phyloP scores from a whole-genome alignment of 1,140 invertebrate species.

The Dysdera silvatica region DNA sequence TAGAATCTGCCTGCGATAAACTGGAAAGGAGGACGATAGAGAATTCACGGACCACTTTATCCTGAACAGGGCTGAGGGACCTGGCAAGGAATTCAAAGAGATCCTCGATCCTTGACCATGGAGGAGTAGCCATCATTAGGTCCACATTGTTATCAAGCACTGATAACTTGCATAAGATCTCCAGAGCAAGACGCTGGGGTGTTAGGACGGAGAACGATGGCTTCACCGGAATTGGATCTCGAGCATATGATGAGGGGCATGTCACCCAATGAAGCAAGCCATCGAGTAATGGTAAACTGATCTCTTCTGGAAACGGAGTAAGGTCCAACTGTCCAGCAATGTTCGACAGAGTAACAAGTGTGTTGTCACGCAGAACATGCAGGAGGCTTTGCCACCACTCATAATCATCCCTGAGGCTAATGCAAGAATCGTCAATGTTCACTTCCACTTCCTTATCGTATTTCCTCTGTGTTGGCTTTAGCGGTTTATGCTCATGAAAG shows the following conservation, averaged over 20 bases:
- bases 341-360: slow-evolving; percentile 85
- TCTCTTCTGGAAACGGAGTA: slow-evolving; percentile 72
- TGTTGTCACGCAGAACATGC: slow-evolving; percentile 82
- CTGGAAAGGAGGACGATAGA: slow-evolving; percentile 85
- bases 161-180: slow-evolving; percentile 93
- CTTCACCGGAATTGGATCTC: slow-evolving; percentile 74
- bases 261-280: slow-evolving; percentile 94
- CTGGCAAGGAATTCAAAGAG: slow-evolving; percentile 79
- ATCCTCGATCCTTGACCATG: slow-evolving; percentile 80
- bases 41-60: slow-evolving; percentile 88
- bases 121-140: slow-evolving; percentile 93
- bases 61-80: slow-evolving; percentile 77
- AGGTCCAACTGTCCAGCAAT: slow-evolving; percentile 87
- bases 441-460: slow-evolving; percentile 21
- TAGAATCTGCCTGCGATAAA: slow-evolving; percentile 79
- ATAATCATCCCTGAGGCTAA: slow-evolving; percentile 23
- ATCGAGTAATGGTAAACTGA: slow-evolving; percentile 82
- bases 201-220: slow-evolving; percentile 59
- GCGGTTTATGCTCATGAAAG: slow-evolving; percentile 53
- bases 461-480: slow-evolving; percentile 19
- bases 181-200: slow-evolving; percentile 84
- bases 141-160: slow-evolving; percentile 96
- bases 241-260: slow-evolving; percentile 86
- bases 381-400: slow-evolving; percentile 94
- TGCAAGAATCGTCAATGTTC: slow-evolving; percentile 24